Conservation (phyloP, 64 coral and sea anemone species). For the Trachythela sp. region DNA sequence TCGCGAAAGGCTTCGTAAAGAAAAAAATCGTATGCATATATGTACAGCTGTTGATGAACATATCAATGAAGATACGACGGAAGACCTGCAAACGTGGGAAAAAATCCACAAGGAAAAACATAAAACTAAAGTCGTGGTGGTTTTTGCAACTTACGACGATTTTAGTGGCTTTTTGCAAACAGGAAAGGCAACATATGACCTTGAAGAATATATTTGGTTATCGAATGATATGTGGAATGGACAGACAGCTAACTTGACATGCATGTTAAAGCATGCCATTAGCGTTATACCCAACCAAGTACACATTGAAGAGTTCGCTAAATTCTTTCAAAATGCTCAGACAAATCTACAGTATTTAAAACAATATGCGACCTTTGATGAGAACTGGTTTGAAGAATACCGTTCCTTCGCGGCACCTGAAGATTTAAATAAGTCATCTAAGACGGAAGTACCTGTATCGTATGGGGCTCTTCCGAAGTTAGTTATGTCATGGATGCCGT, state of each 20-base stretch:
- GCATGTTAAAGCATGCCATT: not conserved
- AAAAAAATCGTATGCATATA: not conserved
- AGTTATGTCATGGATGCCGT: not conserved
- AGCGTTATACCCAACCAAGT: not conserved
- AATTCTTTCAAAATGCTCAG: not conserved
- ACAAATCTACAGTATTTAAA: not conserved
- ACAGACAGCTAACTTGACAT: not conserved
- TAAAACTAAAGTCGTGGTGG: not conserved
- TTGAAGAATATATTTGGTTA: not conserved
- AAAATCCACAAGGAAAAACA: not conserved
- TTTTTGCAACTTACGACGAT: not conserved
- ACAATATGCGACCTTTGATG: not conserved
- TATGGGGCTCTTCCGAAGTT: not conserved
- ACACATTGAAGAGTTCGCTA: not conserved
- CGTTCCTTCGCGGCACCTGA: not conserved
- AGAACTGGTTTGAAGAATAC: not conserved
- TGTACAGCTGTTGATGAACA: not conserved
- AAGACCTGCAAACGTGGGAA: not conserved
- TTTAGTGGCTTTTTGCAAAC: not conserved
- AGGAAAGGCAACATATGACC: not conserved
- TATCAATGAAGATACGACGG: not conserved
- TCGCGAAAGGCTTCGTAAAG: not conserved
- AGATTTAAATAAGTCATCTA: not conserved
- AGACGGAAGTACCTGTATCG: not conserved
- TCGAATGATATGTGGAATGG: not conserved